These are phyloP conservation scores for Drosophila helvetica DNA, from an alignment of 2,888 invertebrate species.

Conservation along the genomic window DNA sequence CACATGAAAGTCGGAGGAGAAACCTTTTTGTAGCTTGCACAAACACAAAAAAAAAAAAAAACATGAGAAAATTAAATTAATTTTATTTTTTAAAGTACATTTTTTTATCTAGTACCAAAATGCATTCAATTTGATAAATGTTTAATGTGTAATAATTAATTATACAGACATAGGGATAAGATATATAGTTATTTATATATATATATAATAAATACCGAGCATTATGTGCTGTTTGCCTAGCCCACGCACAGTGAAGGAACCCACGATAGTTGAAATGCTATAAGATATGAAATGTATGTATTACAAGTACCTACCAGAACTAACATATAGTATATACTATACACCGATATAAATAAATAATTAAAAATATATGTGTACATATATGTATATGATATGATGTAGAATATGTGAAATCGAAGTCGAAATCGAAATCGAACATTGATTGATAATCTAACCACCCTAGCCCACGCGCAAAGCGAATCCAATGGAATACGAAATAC, in stretches of 20 bases:
- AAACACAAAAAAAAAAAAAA: slow-evolving; percentile 17
- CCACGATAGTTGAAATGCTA: slow-evolving; percentile 53
- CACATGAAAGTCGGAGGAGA: slow-evolving; percentile 14
- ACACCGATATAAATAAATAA: slow-evolving; percentile 11
- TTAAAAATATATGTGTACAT: slow-evolving; percentile 29
- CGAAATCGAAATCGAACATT: slow-evolving; percentile 4
- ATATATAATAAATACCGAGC: slow-evolving; percentile 19
- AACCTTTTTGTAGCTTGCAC: slow-evolving; percentile 55
- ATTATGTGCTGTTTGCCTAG: slow-evolving; percentile 60
- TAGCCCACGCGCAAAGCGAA: slow-evolving; percentile 58
- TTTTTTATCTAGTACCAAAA: slow-evolving; percentile 70
- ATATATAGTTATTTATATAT: slow-evolving; percentile 27
- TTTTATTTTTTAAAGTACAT: slow-evolving; percentile 63
- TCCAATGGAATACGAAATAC: slow-evolving; percentile 31
- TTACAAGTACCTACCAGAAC: slow-evolving; percentile 45
- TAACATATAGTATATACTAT: slow-evolving; percentile 12
- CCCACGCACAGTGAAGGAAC: slow-evolving; percentile 47
- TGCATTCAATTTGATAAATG: slow-evolving; percentile 76
- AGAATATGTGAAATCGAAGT: slow-evolving; percentile 5
- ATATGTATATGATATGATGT: slow-evolving; percentile 29
- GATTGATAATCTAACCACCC: slow-evolving; percentile 30
- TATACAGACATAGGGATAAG: slow-evolving; percentile 14
- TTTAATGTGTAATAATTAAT: slow-evolving; percentile 40
- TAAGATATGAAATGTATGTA: slow-evolving; percentile 41
- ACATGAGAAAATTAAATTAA: slow-evolving; percentile 26